Evolutionary conservation across 2,888 invertebrate genomes (phyloP), one percentile per base, ranked within the genome.

Genomic region (Merodon equestris): DNA sequence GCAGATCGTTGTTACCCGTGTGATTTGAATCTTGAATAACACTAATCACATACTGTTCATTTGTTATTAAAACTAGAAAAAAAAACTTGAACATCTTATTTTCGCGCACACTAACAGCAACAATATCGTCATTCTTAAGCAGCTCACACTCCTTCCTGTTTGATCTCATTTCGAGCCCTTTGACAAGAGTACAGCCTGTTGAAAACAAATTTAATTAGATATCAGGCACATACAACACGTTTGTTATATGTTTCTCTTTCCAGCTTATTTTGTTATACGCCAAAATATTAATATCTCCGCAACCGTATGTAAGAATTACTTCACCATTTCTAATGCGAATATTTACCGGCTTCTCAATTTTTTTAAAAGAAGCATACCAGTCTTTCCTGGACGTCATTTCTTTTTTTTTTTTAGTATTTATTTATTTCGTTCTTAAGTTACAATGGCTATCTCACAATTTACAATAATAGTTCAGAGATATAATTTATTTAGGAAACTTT

Each of bases 221-320:
- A 12, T 63, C 63, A n/a, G 53, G 63, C 12, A 63, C 53, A n/a
- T 44, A 63, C 15, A 53, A 34, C 9, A 51, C 44, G 14, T 63
- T 44, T n/a, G 53, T 19, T 34, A 63, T 63, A 38, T 67, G 57
- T 14, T 51, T 67, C 17, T 48, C 44, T 17, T 44, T 60, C 68
- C 60, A 58, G 10, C 15, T 12, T 2, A 7, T 9, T 12, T 58
- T 44, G 36, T 57, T 40, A 44, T 13, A 68, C 9, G 66, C 48
- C n/a, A 81, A 15, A 56, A 83, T 63, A 53, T 83, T 63, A 15
- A 82, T 73, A 9, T 68, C 56, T 18, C 81, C 79, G 13, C 9
- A 13, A 14, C 67, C 67, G 38, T 53, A 48, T n/a, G 71, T 63
- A 12, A 14, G n/a, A 34, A 63, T 81, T 12, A 27, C 12, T 44